phyloP scores from a whole-genome alignment of 1,140 invertebrate genomes.

The Drosophila hydei region DNA sequence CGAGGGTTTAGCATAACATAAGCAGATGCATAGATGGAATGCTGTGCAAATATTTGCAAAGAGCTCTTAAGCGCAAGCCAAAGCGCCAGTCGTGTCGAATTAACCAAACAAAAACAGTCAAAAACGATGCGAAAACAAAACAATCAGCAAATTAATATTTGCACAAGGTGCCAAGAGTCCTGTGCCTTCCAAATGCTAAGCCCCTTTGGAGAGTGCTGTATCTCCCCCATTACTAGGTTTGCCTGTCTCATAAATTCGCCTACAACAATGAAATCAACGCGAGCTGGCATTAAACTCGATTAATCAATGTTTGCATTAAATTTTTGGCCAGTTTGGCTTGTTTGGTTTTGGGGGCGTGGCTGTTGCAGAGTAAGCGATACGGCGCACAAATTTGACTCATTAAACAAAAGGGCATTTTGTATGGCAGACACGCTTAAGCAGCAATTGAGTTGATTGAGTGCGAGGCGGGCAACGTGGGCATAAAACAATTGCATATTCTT shows the following conservation, averaged over 20 bases:
- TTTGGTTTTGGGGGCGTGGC: neutral
- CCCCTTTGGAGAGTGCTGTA: neutral
- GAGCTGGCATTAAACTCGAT: slow-evolving; percentile 71
- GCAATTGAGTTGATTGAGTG: slow-evolving; percentile 75
- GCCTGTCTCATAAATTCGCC: slow-evolving; percentile 65
- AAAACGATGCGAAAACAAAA: slow-evolving; percentile 17
- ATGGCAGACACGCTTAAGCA: slow-evolving; percentile 40
- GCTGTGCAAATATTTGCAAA: slow-evolving; percentile 57
- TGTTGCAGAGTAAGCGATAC: slow-evolving; percentile 51
- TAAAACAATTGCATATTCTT: too few relatives aligned
- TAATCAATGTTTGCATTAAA: slow-evolving; percentile 77
- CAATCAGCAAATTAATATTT: slow-evolving; percentile 79
- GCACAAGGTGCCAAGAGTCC: slow-evolving; percentile 26
- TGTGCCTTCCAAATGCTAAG: neutral
- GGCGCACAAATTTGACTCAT: slow-evolving; percentile 60
- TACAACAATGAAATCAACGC: slow-evolving; percentile 70
- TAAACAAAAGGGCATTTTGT: slow-evolving; percentile 62
- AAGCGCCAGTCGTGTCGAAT: neutral
- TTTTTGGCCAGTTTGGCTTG: slow-evolving; percentile 19
- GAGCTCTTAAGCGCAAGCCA: slow-evolving; percentile 36
- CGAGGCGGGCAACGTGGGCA: slow-evolving; percentile 4
- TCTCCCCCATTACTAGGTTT: too few relatives aligned
- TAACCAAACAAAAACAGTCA: neutral
- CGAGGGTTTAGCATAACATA: too few relatives aligned
- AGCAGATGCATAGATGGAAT: slow-evolving; percentile 19